Conservation (phyloP, 1,140 invertebrate species). For the Panulirus ornatus region DNA sequence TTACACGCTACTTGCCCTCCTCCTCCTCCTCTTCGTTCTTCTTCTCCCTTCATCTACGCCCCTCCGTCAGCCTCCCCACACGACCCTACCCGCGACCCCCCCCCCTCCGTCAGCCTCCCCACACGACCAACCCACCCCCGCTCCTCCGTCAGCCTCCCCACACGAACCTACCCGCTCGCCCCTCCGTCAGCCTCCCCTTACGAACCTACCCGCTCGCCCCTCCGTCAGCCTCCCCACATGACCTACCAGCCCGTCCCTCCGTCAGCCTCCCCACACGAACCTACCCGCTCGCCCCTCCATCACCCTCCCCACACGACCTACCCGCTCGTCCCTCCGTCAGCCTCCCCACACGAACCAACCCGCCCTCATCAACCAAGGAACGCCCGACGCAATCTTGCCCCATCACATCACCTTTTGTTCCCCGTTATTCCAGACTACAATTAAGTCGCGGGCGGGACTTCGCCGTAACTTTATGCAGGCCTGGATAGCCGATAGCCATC, state of each 20-base stretch:
- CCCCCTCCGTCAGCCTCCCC: background rate
- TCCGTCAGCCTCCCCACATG: background rate
- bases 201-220: background rate
- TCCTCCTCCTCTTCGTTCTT: background rate
- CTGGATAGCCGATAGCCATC: constrained; percentile 18
- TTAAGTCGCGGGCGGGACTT: constrained; percentile 1
- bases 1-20: no score
- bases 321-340: background rate
- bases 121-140: no score
- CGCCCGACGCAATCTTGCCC: background rate
- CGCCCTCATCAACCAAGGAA: background rate
- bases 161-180: no score
- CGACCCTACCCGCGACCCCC: background rate
- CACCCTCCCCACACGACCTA: background rate
- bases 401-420: background rate
- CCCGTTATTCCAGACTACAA: background rate
- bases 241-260: background rate
- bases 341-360: background rate
- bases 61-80: background rate
- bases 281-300: no score
- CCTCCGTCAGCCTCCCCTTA: background rate
- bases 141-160: background rate
- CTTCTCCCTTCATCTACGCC: background rate
- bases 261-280: no score
- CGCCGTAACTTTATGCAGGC: background rate